A percentile compares a stretch with the other conserved stretches of the same genome.
Conservation (phyloP, 1,140 invertebrate species). For the Ridgeia piscesae region DNA sequence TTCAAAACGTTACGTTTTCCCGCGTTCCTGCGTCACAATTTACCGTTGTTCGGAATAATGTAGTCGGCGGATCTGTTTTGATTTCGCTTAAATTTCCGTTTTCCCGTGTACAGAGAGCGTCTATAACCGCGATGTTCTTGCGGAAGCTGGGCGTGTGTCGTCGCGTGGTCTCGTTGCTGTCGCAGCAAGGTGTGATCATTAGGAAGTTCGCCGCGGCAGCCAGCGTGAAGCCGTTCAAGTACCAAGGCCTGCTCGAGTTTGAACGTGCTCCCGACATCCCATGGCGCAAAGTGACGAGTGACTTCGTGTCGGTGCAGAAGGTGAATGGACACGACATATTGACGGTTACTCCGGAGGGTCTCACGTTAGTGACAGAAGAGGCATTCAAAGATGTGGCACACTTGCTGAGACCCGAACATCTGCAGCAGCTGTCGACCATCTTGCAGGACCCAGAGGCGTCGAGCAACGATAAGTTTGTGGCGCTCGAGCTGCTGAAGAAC, state of each 20-base stretch:
- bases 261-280: conserved; percentile 44
- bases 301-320: conserved; percentile 56
- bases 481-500: conserved; percentile 59
- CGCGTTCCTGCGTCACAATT: too few relatives aligned
- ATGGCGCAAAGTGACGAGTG: conserved; percentile 57
- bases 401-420: conserved; percentile 52
- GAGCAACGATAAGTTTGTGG: conserved; percentile 58
- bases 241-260: conserved; percentile 55
- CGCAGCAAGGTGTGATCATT: background rate
- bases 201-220: conserved; percentile 32
- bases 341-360: conserved; percentile 49
- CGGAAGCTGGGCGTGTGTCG: background rate
- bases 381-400: conserved; percentile 58
- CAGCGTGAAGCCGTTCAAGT: conserved; percentile 53
- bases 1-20: too few relatives aligned
- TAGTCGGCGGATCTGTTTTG: background rate
- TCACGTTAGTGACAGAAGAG: conserved; percentile 52
- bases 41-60: too few relatives aligned
- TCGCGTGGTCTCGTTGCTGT: background rate
- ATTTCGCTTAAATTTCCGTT: background rate
- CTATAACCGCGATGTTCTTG: background rate
- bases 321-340: conserved; percentile 52
- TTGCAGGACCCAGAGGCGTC: conserved; percentile 57
- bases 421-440: conserved; percentile 57
- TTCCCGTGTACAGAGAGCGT: background rate